Base-by-base conservation (phyloP, 2,113 vertebrate genomes). In the Brachypteracias leptosomus region DNA sequence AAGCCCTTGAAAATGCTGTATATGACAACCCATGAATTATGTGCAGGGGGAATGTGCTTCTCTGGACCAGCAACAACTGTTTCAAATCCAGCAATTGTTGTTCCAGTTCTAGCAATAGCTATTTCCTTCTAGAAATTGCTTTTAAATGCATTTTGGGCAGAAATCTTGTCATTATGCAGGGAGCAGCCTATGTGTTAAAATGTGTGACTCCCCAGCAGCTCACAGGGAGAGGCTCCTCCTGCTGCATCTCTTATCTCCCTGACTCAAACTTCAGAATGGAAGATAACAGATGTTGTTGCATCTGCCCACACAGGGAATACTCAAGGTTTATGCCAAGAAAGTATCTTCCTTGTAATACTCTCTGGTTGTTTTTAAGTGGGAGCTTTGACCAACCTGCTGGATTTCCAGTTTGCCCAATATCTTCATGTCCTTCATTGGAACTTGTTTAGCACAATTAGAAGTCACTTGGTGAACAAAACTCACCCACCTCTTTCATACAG, bases 341-440 rank as follows among this genome's bases (percentile, higher is more conserved):
- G 6, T 2, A 0, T 18, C 35, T 85, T 67, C 62, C 61, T 46
- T 1, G 0, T n/a, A n/a, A n/a, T n/a, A n/a, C n/a, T n/a, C n/a
- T n/a, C n/a, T n/a, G n/a, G n/a, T n/a, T n/a, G n/a, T n/a, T n/a
- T n/a, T n/a, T n/a, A n/a, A 9, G 3, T 3, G 61, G 38, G 26
- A 86, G 44, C 26, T 72, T 71, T 47, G 52, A 31, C 35, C 68
- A 36, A 21, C 62, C 44, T 75, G 38, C 70, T 66, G 77, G 21
- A 21, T 85, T 79, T 61, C 47, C 84, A 46, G 44, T 40, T 71
- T 65, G 25, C 47, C 57, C 68, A 16, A 1, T 22, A 13, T 36
- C 9, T 22, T 14, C 59, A 5, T 28, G 70, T 36, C 24, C 13
- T 36, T 63, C 38, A 1, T 9, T 92, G 80, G 33, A 70, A 52